These are phyloP conservation scores for Thalassophryne amazonica DNA, from an alignment of 2,797 vertebrate species.

Conservation along the genomic window DNA sequence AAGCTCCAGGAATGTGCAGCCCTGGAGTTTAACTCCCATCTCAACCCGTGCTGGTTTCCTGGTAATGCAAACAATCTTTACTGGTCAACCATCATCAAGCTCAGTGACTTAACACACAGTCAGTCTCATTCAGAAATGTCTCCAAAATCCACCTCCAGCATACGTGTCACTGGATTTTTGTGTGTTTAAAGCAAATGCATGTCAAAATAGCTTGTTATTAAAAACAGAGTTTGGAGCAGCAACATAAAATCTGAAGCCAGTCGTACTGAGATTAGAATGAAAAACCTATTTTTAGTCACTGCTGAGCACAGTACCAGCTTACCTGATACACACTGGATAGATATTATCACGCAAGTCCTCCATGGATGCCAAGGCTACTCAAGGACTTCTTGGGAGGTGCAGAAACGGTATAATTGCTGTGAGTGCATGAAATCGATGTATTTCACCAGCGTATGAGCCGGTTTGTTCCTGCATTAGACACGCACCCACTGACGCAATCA, in stretches of 20 bases:
- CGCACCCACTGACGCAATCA: conserved; percentile 53
- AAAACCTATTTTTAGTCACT: conserved; percentile 10
- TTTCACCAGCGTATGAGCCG: conserved; percentile 13
- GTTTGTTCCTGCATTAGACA: conserved; percentile 58
- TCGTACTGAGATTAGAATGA: background rate
- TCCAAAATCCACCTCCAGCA: too few species aligned
- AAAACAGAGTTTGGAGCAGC: background rate
- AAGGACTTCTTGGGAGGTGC: conserved; percentile 52
- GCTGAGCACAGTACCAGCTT: conserved; percentile 6
- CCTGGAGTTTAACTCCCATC: too few species aligned
- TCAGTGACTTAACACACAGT: too few species aligned
- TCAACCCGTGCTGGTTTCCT: too few species aligned
- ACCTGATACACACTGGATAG: conserved; percentile 26
- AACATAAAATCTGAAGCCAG: background rate
- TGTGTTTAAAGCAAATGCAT: too few species aligned
- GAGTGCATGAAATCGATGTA: conserved; percentile 32
- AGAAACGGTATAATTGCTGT: conserved; percentile 45
- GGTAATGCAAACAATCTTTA: too few species aligned
- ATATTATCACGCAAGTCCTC: conserved; percentile 23
- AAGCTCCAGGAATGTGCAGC: too few species aligned
- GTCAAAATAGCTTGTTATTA: background rate
- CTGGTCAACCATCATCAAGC: too few species aligned
- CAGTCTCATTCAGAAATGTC: too few species aligned
- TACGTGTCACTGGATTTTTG: too few species aligned
- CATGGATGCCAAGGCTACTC: conserved; percentile 30